Evolutionary conservation across 2,888 invertebrate species (phyloP).

Genomic region (Thymelicus lineola): DNA sequence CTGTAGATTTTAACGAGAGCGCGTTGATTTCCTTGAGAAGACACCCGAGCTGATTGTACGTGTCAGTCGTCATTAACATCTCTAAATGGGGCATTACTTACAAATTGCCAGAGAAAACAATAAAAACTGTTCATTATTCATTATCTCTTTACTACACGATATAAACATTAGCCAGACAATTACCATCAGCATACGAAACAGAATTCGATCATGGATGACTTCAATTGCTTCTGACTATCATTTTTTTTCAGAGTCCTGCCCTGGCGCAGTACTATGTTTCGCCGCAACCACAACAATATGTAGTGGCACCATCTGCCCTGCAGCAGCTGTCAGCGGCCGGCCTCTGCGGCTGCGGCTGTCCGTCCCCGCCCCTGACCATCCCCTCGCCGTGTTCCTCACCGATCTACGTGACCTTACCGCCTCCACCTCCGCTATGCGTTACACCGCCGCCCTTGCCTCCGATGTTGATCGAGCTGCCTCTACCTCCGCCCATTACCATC

Average conservation of each 20-base stretch:
- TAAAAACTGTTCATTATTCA: too few species aligned
- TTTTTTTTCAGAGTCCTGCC: constrained; percentile 57
- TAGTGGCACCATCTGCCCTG: constrained; percentile 41
- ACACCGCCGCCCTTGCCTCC: constrained; percentile 67
- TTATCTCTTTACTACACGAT: too few species aligned
- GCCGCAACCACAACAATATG: constrained; percentile 45
- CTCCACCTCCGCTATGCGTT: constrained; percentile 65
- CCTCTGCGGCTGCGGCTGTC: constrained; percentile 46
- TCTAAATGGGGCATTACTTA: too few species aligned
- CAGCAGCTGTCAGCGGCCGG: constrained; percentile 36
- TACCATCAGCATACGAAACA: too few species aligned
- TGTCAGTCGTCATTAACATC: too few species aligned
- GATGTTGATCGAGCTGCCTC: constrained; percentile 62
- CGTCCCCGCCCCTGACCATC: constrained; percentile 48
- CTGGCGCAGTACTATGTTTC: constrained; percentile 66
- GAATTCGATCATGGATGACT: not conserved
- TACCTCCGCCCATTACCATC: constrained; percentile 65
- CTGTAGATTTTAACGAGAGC: too few species aligned
- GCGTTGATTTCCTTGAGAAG: not conserved
- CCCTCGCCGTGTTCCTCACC: constrained; percentile 58
- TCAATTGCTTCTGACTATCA: not conserved
- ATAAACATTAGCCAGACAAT: too few species aligned
- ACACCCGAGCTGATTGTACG: too few species aligned
- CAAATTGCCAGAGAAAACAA: too few species aligned
- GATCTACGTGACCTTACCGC: constrained; percentile 65